phyloP scores from a whole-genome alignment of 2,113 vertebrate species.

The Rhipidura dahli region DNA sequence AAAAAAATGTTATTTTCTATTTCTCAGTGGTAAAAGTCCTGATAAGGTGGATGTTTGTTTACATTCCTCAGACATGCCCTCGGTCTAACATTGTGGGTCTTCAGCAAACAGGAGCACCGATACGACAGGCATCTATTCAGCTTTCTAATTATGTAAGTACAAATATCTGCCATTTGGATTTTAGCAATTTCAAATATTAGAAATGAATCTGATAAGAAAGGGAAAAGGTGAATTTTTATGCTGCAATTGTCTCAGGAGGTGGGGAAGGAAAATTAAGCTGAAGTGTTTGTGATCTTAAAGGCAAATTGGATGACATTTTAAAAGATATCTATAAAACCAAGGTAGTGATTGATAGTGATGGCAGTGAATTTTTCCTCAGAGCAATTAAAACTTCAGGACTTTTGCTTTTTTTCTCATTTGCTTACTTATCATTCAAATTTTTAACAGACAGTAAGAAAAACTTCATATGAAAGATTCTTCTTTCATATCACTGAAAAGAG shows the following conservation, averaged over 20 bases:
- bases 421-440: background rate
- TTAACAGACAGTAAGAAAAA: background rate
- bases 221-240: background rate
- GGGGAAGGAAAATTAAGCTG: background rate
- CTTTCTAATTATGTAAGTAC: conserved; percentile 5
- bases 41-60: conserved; percentile 30
- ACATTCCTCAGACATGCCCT: conserved; percentile 22
- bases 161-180: background rate
- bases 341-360: background rate
- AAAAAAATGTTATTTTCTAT: background rate
- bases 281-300: background rate
- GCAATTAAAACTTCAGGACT: background rate
- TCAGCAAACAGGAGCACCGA: background rate
- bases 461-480: background rate
- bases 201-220: background rate
- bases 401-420: background rate
- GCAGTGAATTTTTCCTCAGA: background rate
- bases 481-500: background rate
- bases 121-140: background rate
- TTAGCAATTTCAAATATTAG: background rate
- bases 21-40: background rate
- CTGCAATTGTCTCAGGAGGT: background rate
- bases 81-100: background rate
- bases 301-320: background rate
- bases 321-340: background rate